Conservation (phyloP, 2,797 vertebrate species). For the Natrix natrix region DNA sequence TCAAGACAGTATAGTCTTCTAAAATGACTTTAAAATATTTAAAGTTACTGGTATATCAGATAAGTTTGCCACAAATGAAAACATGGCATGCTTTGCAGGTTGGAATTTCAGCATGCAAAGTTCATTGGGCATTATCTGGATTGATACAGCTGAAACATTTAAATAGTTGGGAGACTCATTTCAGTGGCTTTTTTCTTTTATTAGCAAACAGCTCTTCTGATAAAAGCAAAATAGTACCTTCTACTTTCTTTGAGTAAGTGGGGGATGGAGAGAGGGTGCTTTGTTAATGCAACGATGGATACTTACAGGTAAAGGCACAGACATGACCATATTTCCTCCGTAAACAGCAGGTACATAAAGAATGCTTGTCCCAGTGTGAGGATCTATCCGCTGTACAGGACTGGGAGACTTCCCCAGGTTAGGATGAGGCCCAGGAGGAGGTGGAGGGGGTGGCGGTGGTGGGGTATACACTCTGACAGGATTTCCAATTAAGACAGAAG, state of each 20-base stretch:
- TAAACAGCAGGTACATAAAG: slow-evolving; percentile 98
- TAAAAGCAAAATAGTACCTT: not conserved
- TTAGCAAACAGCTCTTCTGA: not conserved
- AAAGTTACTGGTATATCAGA: not conserved
- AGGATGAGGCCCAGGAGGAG: slow-evolving; percentile 85
- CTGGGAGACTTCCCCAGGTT: slow-evolving; percentile 95
- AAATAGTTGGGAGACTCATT: not conserved
- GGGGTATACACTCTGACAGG: slow-evolving; percentile 94
- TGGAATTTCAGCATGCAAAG: not conserved
- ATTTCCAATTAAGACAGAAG: slow-evolving; percentile 95
- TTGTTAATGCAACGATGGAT: slow-evolving; percentile 16
- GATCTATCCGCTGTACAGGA: slow-evolving; percentile 97
- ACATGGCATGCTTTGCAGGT: not conserved
- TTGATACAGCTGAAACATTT: not conserved
- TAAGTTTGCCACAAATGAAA: not conserved
- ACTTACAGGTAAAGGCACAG: slow-evolving; percentile 96
- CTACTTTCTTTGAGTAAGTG: not conserved
- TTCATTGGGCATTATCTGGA: not conserved
- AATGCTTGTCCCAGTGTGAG: slow-evolving; percentile 95
- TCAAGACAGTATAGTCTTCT: not conserved
- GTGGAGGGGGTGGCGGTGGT: slow-evolving; percentile 82
- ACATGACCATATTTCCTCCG: slow-evolving; percentile 98
- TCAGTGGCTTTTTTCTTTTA: not conserved
- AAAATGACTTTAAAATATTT: not conserved
- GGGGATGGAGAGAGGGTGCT: not conserved